Evolutionary conservation across 2,888 invertebrate genomes (phyloP).

Genomic region (Galerucella calmariensis): DNA sequence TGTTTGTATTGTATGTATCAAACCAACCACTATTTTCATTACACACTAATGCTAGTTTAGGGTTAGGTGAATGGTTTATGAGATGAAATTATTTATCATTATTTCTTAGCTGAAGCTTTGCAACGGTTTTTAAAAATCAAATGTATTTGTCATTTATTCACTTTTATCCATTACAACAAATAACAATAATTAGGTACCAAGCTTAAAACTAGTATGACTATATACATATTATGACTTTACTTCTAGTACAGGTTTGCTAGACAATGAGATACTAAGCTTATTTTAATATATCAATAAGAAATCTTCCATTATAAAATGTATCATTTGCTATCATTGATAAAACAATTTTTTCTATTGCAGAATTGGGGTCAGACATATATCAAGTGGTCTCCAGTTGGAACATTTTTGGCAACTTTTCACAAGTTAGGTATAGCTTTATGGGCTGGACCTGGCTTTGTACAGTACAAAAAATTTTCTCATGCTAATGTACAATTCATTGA

Average conservation of each 20-base stretch:
- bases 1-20: no score
- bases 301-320: not conserved
- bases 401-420: slow-evolving; percentile 96
- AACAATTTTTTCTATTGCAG: slow-evolving; percentile 64
- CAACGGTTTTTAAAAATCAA: no score
- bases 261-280: not conserved
- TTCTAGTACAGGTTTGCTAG: not conserved
- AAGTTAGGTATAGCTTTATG: slow-evolving; percentile 95
- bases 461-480: slow-evolving; percentile 92
- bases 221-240: not conserved
- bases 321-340: not conserved
- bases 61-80: no score
- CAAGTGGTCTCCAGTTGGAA: slow-evolving; percentile 97
- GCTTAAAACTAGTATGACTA: no score
- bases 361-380: slow-evolving; percentile 97
- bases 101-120: no score
- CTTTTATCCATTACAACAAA: no score
- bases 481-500: slow-evolving; percentile 93
- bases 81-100: no score
- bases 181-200: no score
- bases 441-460: slow-evolving; percentile 94
- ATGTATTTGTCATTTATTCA: no score
- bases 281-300: slow-evolving; percentile 6
- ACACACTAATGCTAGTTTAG: no score
- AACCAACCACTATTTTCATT: no score